Conservation (phyloP, 1,140 invertebrate species). For the Leptinotarsa defecta region DNA sequence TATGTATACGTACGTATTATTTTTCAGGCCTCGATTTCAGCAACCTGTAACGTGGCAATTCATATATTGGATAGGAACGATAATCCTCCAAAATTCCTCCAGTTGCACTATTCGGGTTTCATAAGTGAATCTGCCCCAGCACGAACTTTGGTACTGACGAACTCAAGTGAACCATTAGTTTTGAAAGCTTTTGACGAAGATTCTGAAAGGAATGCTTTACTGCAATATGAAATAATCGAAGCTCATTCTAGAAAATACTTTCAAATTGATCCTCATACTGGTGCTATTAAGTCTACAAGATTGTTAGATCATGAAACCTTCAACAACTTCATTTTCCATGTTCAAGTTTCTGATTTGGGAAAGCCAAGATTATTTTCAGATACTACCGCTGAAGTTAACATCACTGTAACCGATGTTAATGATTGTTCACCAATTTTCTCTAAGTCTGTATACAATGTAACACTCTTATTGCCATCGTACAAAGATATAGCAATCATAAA, state of each 20-base stretch:
- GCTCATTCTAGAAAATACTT: slow-evolving; percentile 74
- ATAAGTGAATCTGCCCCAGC: slow-evolving; percentile 74
- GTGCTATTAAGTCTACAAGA: slow-evolving; percentile 79
- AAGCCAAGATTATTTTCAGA: slow-evolving; percentile 79
- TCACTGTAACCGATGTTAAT: slow-evolving; percentile 84
- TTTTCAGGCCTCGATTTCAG: slow-evolving; percentile 68
- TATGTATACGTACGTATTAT: neutral
- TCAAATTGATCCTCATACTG: slow-evolving; percentile 85
- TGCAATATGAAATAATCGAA: slow-evolving; percentile 86
- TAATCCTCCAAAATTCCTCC: slow-evolving; percentile 78
- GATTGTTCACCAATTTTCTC: slow-evolving; percentile 82
- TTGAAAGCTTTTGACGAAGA: slow-evolving; percentile 79
- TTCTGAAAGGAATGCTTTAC: slow-evolving; percentile 78
- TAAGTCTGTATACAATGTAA: slow-evolving; percentile 72
- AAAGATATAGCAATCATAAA: slow-evolving; percentile 70
- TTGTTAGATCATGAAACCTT: slow-evolving; percentile 82
- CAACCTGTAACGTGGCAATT: slow-evolving; percentile 71
- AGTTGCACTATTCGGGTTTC: slow-evolving; percentile 69
- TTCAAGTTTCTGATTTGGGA: slow-evolving; percentile 81
- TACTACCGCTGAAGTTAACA: slow-evolving; percentile 71
- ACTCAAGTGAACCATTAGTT: slow-evolving; percentile 73
- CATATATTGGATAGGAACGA: slow-evolving; percentile 84
- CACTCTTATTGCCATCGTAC: slow-evolving; percentile 80
- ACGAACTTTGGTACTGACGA: slow-evolving; percentile 73
- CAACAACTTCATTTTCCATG: slow-evolving; percentile 54